Evolutionary conservation across 2,113 vertebrate genomes (phyloP), one percentile per base, ranked within the genome.

Genomic region (Cranoglanis bouderius): DNA sequence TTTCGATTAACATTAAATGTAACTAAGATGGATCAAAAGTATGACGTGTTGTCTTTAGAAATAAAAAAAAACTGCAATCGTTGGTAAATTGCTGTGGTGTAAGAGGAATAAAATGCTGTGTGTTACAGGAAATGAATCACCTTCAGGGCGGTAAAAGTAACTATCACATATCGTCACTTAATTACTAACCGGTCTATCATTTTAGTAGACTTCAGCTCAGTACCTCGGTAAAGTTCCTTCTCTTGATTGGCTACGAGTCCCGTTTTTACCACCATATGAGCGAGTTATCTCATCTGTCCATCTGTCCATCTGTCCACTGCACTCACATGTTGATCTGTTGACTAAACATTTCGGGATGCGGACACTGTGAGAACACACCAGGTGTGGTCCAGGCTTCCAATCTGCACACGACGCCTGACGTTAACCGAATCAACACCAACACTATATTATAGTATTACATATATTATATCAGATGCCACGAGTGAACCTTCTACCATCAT

Each of bases 271-370:
- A 55, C 77, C 77, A 85, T 40, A 67, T 85, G 65, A 75, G 19
- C 57, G 53, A 59, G 61, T 49, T 89, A 29, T 51, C 24, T 82
- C 86, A 84, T 78, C 75, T 88, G 86, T 61, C 80, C 46, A 26
- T 87, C 74, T 89, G 85, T 59, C 77, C 59, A 38, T 87, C 61
- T 86, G 72, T 91, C 82, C 43, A 89, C 74, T 61, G 32, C 32
- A 74, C 63, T 89, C 88, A 87, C 55, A 80, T 72, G 59, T 12
- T 88, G 77, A 59, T 77, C 78, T 85, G 84, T 43, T 84, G 40
- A 77, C n/a, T 75, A 7, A 67, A 61, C 21, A 6, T 26, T 53
- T 49, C 38, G n/a, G 12, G 70, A 49, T 51, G 65, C 18, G 59
- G 70, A 72, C 53, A n/a, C 38, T 29, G 51, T 1, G 14, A 32